Evolutionary conservation across 2,888 invertebrate genomes (phyloP), one percentile per base, ranked within the genome.

Genomic region (Drosophila austrosaltans): DNA sequence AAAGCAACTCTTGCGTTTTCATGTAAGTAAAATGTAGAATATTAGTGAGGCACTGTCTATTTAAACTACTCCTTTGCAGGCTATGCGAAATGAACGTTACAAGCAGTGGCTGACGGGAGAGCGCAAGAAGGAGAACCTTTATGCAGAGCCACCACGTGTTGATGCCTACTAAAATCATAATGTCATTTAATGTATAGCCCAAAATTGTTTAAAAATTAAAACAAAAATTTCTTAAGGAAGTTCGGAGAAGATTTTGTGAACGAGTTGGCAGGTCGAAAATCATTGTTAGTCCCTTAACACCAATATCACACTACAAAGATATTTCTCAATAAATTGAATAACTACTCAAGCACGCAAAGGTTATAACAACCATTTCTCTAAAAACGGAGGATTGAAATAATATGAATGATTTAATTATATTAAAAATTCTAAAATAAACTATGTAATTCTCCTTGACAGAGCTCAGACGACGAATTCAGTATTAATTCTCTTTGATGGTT

Each of bases 81-180:
- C 94, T 16, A 95, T 96, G 95, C 91, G 93, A 40, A 74, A 74
- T 1, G 96, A 96, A 88, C 93, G 95, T 20, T 87, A 93, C 0
- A 93, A 94, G 56, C 96, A 96, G 89, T 94, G 94, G 71, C 89
- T 91, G 3, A 86, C 89, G 6, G 95, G 95, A 7, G 94, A 94
- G 87, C 92, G 94, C 60, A 93, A 89, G 4, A 93, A 93, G 16
- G 93, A 94, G 54, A 93, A 94, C 1, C 91, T 92, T 59, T 95
- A 93, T 86, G 93, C 93, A 1, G 88, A 92, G 53, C 91, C 93
- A 57, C 95, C 95, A 3, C 92, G 92, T 82, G 86, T 93, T 1
- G 95, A 95, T 87, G 94, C 94, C 84, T 95, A 92, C 90, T 95
- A 93, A 61, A 30, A 3, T 53, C 63, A 68, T 61, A 53, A 72